phyloP scores from a whole-genome alignment of 2,113 vertebrate genomes.

The Scomber colias region DNA sequence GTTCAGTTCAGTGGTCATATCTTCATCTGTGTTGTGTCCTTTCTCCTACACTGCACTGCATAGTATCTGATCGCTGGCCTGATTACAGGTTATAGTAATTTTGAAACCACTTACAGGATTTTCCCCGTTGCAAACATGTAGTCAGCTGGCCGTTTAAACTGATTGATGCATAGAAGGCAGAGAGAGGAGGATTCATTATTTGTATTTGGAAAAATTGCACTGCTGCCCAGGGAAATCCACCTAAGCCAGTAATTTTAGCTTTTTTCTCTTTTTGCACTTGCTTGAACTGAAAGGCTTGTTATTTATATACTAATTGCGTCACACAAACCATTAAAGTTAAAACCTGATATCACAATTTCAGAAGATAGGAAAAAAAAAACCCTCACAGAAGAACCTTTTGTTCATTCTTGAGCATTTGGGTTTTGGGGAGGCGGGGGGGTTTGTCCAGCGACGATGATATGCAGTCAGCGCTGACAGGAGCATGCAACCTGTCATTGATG shows the following conservation, averaged over 20 bases:
- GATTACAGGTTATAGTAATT: constrained; percentile 14
- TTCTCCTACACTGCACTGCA: neutral
- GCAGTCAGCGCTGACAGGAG: constrained; percentile 42
- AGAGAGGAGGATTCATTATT: neutral
- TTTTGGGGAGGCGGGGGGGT: constrained; percentile 51
- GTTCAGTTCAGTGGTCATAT: neutral
- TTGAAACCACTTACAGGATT: neutral
- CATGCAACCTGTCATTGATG: constrained; percentile 65
- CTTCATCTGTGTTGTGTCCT: neutral
- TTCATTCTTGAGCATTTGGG: constrained; percentile 19
- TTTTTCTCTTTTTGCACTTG: neutral
- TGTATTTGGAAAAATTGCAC: constrained; percentile 29
- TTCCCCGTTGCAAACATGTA: neutral
- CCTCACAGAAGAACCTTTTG: constrained; percentile 2
- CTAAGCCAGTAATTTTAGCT: constrained; percentile 11
- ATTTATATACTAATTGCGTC: constrained; percentile 29
- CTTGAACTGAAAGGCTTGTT: constrained; percentile 34
- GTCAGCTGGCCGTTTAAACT: neutral
- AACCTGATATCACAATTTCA: constrained; percentile 41
- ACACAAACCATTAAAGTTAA: constrained; percentile 21
- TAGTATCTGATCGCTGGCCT: neutral
- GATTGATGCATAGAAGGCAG: neutral
- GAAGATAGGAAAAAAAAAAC: neutral
- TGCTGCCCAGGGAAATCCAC: constrained; percentile 16
- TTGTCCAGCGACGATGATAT: constrained; percentile 39